phyloP scores from a whole-genome alignment of 2,113 vertebrate species.

The Thamnaconus septentrionalis region DNA sequence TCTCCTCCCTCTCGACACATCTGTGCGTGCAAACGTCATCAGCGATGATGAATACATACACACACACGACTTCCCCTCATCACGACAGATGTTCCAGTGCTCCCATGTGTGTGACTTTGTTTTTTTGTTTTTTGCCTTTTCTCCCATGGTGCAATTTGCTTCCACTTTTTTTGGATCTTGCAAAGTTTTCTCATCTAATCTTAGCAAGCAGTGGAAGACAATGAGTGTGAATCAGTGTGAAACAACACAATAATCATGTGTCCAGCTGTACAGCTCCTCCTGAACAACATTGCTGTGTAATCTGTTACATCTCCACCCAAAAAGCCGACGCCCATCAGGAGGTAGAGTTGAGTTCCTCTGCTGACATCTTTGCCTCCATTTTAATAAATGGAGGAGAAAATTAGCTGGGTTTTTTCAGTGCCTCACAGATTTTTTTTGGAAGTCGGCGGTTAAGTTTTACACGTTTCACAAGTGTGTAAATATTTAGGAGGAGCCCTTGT shows the following conservation, averaged over 20 bases:
- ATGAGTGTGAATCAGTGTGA: no score
- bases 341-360: no score
- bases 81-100: conserved; percentile 60
- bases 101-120: not conserved
- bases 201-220: no score
- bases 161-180: conserved; percentile 45
- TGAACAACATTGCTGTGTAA: no score
- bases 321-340: no score
- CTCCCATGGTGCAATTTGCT: conserved; percentile 56
- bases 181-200: no score
- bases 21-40: conserved; percentile 59
- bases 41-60: conserved; percentile 56
- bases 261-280: no score
- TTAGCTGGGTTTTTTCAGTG: no score
- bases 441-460: conserved; percentile 67
- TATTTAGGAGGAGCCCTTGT: conserved; percentile 72
- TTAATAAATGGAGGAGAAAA: no score
- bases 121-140: conserved; percentile 1
- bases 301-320: no score
- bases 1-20: conserved; percentile 50
- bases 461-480: conserved; percentile 76
- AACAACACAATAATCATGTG: no score
- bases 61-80: conserved; percentile 37
- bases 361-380: no score
- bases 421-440: conserved; percentile 58